Percentiles rank a stretch among this genome's conserved stretches.
phyloP scores from a whole-genome alignment of 2,888 invertebrate species.

The Sarcophaga variegata region DNA sequence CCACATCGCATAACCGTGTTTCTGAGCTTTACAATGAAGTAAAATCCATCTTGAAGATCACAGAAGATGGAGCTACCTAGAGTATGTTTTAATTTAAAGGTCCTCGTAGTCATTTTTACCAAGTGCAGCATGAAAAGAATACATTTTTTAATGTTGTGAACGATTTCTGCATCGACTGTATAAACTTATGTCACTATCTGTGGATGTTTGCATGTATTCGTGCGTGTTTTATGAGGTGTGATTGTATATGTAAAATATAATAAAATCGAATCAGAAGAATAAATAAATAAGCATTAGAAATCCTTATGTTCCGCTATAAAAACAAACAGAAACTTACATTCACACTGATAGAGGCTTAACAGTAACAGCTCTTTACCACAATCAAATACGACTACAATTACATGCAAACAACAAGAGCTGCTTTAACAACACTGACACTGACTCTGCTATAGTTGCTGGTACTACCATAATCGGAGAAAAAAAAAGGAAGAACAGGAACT shows the following conservation, averaged over 20 bases:
- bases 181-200: neutral
- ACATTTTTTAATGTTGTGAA: no score
- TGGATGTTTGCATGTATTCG: neutral
- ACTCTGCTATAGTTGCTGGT: neutral
- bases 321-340: neutral
- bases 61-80: no score
- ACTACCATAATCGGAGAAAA: neutral
- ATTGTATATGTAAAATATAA: conserved; percentile 47
- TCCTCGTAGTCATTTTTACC: no score
- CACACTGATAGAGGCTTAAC: conserved; percentile 47
- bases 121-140: no score
- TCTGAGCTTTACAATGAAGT: no score
- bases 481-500: neutral
- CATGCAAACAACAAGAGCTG: conserved; percentile 1
- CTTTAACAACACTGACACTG: neutral
- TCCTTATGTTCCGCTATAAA: conserved; percentile 8
- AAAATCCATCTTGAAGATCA: no score
- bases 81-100: no score
- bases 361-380: conserved; percentile 22
- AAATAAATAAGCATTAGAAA: conserved; percentile 60
- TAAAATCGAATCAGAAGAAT: conserved; percentile 36
- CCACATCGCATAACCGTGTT: no score
- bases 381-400: conserved; percentile 19
- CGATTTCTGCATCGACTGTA: neutral
- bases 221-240: neutral